Base-by-base conservation (phyloP, 2,797 vertebrate genomes). In the Megalops cyprinoides region DNA sequence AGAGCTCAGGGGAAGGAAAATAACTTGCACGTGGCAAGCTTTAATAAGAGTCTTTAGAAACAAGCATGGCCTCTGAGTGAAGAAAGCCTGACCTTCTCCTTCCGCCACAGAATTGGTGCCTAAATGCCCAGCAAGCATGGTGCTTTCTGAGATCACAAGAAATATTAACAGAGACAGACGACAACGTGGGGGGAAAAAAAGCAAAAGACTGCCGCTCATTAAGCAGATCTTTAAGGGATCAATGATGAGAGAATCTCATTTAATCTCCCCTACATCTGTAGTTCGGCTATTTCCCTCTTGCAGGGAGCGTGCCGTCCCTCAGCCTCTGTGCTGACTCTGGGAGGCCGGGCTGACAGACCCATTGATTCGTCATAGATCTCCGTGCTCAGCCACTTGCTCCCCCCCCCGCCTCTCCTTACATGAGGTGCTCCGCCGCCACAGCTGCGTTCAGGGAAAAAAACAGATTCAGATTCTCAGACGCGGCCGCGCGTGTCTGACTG, bases 331-430 rank as follows among this genome's bases (percentile, higher is more conserved):
- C 84, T 44, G 46, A 20, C 34, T 3, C 87, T 90, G 83, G 87
- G 89, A 87, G 89, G 87, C 86, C 87, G 89, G 89, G 89, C 87
- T 87, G 87, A 90, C 88, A 87, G 89, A 91, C 85, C 86, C 89
- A 92, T 92, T 65, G 89, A 92, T 92, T 91, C 91, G 90, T 93
- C 88, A 92, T 91, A 90, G 88, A 91, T 89, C 89, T 87, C 85
- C 86, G 56, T 15, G 51, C 18, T 14, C 8, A 2, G 31, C 10
- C 15, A 1, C 31, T 55, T 20, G 15, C 51, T 34, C 51, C 14
- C 20, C 18, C 51, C 31, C 8, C 49, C 18, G 6, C 18, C 49
- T 53, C 49, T 53, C 49, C 18, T 15, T 12, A 55, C n/a, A n/a
- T n/a, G n/a, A n/a, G n/a, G n/a, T n/a, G n/a, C n/a, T n/a, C n/a